Evolutionary conservation across 2,888 invertebrate species (phyloP), one percentile per base, ranked within the genome.

Genomic region (Oeneis ivallda): DNA sequence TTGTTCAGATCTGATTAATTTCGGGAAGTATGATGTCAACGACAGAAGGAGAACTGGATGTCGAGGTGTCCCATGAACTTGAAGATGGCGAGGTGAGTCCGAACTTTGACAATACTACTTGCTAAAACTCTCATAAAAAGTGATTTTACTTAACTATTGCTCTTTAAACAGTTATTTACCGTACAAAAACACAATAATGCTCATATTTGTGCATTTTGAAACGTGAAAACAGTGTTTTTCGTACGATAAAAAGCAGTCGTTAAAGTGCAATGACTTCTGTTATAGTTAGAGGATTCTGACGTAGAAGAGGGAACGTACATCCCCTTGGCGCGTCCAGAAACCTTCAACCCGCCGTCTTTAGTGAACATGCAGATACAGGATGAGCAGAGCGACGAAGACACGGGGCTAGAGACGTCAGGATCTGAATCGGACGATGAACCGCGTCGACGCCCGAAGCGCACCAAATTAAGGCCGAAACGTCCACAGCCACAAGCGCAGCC

Each of bases 21-120:
- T 71, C 71, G 66, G 66, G 66, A 70, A 87, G 67, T 68, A 90
- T 89, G 89, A 92, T 92, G 92, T 92, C 92, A 67, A 90, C 92
- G 65, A 94, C 94, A 90, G 94, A 94, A 83, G 92, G 93, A 74
- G 94, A 94, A 79, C 80, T 93, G 73, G 87, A 93, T 74, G 86
- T 93, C 70, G 89, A 93, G 69, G 92, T 93, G 75, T 91, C 93
- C 73, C 93, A 92, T 71, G 95, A 94, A 80, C 84, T 93, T 68
- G 94, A 95, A 79, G 95, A 95, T 69, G 94, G 95, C 76, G 94
- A 95, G 93, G 95, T 94, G 86, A 91, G 87, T 81, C 64, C 62
- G 65, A 62, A 47, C 39, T 65, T 70, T 63, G 26, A 41, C 58
- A 11, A 53, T 53, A 34, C 10, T 32, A 47, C 26, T 26, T 56